These are phyloP conservation scores for Drosophila mercatorum DNA, from an alignment of 2,888 invertebrate species.

Conservation along the genomic window DNA sequence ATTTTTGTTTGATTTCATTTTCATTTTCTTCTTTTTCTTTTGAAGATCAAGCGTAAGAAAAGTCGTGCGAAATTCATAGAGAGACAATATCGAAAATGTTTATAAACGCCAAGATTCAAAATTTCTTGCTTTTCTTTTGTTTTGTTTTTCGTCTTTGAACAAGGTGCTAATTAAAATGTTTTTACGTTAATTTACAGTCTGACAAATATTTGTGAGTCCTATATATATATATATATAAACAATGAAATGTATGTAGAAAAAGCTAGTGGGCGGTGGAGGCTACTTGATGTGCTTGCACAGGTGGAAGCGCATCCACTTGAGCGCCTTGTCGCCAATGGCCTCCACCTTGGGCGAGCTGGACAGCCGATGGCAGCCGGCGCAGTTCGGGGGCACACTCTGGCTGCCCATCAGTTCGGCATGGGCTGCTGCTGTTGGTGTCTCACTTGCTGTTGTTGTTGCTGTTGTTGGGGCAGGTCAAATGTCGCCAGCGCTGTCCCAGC, in stretches of 20 bases:
- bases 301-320: constrained; percentile 84
- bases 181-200: constrained; percentile 33
- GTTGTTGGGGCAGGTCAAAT: constrained; percentile 81
- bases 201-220: constrained; percentile 12
- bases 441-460: background rate
- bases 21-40: background rate
- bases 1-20: background rate
- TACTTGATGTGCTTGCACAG: constrained; percentile 84
- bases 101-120: constrained; percentile 6
- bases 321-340: constrained; percentile 84
- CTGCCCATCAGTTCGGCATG: constrained; percentile 43
- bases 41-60: constrained; percentile 20
- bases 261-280: constrained; percentile 4
- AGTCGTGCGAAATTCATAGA: constrained; percentile 13
- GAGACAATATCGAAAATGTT: constrained; percentile 13
- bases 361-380: constrained; percentile 80
- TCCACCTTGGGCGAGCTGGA: constrained; percentile 83
- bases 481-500: constrained; percentile 88
- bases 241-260: constrained; percentile 2
- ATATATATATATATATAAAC: constrained; percentile 10
- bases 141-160: constrained; percentile 7
- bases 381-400: constrained; percentile 60
- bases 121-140: background rate
- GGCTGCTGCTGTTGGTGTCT: background rate
- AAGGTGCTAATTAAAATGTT: constrained; percentile 26